phyloP scores from a whole-genome alignment of 2,113 vertebrate genomes.

The Sebastes schlegelii region DNA sequence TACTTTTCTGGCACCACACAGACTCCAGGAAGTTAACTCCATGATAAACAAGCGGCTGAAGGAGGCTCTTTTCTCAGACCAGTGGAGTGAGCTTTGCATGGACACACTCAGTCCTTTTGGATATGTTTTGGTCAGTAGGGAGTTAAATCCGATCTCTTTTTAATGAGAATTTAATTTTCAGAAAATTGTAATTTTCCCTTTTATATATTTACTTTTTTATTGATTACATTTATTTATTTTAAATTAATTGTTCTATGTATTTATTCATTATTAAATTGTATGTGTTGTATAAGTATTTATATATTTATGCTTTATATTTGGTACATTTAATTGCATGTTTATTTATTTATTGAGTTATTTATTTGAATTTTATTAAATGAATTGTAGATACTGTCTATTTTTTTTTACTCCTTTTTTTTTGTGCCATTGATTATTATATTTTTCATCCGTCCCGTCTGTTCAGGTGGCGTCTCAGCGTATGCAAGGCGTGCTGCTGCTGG shows the following conservation, averaged over 20 bases:
- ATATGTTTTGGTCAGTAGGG: conserved; percentile 91
- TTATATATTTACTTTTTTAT: too few species aligned
- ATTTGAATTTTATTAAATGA: too few species aligned
- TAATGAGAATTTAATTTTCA: too few species aligned
- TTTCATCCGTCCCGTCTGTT: background rate
- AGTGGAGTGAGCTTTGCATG: conserved; percentile 98
- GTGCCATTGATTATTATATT: background rate
- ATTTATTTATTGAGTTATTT: too few species aligned
- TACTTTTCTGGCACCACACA: conserved; percentile 67
- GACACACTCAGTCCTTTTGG: conserved; percentile 92
- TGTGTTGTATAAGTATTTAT: too few species aligned
- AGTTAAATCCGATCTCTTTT: background rate
- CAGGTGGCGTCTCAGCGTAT: conserved; percentile 96
- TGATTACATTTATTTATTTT: too few species aligned
- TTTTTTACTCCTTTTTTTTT: background rate
- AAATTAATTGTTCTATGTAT: too few species aligned
- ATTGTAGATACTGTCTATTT: background rate
- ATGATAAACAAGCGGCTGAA: conserved; percentile 98
- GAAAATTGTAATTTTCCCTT: too few species aligned
- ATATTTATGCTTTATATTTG: too few species aligned
- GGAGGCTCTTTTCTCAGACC: conserved; percentile 96
- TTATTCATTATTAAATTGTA: too few species aligned
- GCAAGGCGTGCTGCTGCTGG: conserved; percentile 95
- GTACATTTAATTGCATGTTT: too few species aligned
- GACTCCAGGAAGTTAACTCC: conserved; percentile 97